Evolutionary conservation across 2,797 vertebrate species (phyloP).

Genomic region (Alfaro cultratus): DNA sequence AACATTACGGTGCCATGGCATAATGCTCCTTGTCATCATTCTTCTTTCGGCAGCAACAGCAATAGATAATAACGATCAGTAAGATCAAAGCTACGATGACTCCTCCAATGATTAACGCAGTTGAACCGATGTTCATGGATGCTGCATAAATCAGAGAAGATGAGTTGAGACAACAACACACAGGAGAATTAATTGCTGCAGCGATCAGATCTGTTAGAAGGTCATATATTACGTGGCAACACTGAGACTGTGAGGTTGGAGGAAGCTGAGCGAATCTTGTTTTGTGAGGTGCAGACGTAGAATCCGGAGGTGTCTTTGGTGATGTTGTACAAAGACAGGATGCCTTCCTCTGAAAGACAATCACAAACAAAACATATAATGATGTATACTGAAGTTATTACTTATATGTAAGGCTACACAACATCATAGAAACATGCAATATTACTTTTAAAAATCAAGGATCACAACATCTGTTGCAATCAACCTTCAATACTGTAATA

Average conservation of each 20-base stretch:
- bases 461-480: not conserved
- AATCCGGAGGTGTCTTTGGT: slow-evolving; percentile 84
- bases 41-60: slow-evolving; percentile 84
- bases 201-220: not conserved
- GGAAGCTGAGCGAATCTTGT: slow-evolving; percentile 69
- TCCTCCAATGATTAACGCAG: slow-evolving; percentile 82
- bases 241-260: slow-evolving; percentile 89
- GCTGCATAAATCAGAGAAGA: slow-evolving; percentile 75
- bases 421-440: not conserved
- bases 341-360: slow-evolving; percentile 68
- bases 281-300: slow-evolving; percentile 86
- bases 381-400: not conserved
- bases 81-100: slow-evolving; percentile 62
- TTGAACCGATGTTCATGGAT: slow-evolving; percentile 87
- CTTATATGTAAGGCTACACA: not conserved
- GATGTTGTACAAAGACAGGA: slow-evolving; percentile 86
- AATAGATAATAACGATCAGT: slow-evolving; percentile 79
- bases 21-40: slow-evolving; percentile 59
- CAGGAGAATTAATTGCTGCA: not conserved
- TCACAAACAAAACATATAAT: not conserved
- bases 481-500: not conserved
- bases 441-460: not conserved
- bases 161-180: not conserved
- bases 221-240: slow-evolving; percentile 73
- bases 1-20: slow-evolving; percentile 79